phyloP scores from a whole-genome alignment of 2,797 vertebrate genomes.

The Staurois parvus region DNA sequence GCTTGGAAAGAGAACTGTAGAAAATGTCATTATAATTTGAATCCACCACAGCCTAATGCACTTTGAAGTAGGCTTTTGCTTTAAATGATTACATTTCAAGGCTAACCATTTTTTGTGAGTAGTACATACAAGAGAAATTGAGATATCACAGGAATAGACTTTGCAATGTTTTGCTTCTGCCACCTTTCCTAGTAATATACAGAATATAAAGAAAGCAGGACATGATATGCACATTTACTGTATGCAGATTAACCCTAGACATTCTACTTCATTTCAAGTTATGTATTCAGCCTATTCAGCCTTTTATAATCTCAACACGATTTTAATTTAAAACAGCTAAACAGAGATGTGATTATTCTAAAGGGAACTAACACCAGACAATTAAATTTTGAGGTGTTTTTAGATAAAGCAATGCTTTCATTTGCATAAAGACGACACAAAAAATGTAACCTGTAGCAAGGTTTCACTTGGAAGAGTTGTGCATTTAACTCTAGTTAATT shows the following conservation, averaged over 20 bases:
- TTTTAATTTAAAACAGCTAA: constrained; percentile 85
- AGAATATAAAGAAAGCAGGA: constrained; percentile 64
- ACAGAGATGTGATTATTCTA: constrained; percentile 84
- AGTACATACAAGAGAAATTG: neutral
- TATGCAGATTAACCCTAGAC: constrained; percentile 81
- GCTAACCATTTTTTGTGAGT: neutral
- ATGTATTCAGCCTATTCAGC: constrained; percentile 85
- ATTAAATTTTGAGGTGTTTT: constrained; percentile 85
- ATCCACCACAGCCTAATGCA: constrained; percentile 26
- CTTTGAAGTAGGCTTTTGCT: constrained; percentile 45
- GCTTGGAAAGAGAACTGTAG: constrained; percentile 5
- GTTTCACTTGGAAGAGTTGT: constrained; percentile 74
- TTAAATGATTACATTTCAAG: constrained; percentile 41
- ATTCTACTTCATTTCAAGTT: constrained; percentile 81
- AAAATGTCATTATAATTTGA: constrained; percentile 47
- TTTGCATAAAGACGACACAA: constrained; percentile 81
- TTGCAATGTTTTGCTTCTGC: neutral
- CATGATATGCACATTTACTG: constrained; percentile 69
- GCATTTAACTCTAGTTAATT: constrained; percentile 79
- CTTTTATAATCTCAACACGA: constrained; percentile 82
- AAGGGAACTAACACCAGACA: constrained; percentile 83
- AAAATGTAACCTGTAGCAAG: constrained; percentile 75
- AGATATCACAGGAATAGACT: constrained; percentile 20
- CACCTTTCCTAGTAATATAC: constrained; percentile 15
- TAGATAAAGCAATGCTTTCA: constrained; percentile 81